phyloP scores from a whole-genome alignment of 2,113 vertebrate species.

The Oenanthe oenanthe region DNA sequence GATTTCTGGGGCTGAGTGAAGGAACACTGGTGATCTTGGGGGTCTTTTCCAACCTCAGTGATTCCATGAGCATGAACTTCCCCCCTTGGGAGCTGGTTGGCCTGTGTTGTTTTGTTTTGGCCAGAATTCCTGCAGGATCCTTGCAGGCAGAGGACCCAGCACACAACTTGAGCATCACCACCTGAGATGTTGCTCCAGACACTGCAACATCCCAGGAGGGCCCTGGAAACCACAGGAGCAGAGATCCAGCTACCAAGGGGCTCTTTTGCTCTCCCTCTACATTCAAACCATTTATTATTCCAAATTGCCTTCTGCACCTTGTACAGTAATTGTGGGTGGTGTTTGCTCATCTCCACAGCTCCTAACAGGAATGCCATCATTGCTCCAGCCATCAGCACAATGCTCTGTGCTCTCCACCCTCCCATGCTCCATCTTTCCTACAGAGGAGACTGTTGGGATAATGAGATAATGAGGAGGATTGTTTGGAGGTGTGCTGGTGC shows the following conservation, averaged over 20 bases:
- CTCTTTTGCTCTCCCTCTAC: not conserved
- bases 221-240: not conserved
- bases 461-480: too few species aligned
- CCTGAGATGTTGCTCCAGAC: not conserved
- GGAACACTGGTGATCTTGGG: not conserved
- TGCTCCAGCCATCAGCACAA: conserved; percentile 47
- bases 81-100: accelerated
- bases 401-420: not conserved
- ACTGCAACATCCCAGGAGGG: not conserved
- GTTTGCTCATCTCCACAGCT: conserved; percentile 51
- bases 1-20: not conserved
- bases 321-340: conserved; percentile 5
- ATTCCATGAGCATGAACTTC: not conserved
- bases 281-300: conserved; percentile 46
- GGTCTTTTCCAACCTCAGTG: not conserved
- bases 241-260: not conserved
- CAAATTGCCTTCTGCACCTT: conserved; percentile 34
- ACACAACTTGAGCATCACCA: accelerated
- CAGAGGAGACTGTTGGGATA: not conserved
- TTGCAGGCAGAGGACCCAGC: not conserved
- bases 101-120: not conserved
- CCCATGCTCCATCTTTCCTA: not conserved
- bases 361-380: conserved; percentile 40
- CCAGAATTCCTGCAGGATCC: not conserved
- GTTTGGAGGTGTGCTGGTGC: not conserved